These are phyloP conservation scores for Aphrocallistes beatrix DNA, from an alignment of 37 sponge, comb jelly and placozoan genomes.

Conservation along the genomic window DNA sequence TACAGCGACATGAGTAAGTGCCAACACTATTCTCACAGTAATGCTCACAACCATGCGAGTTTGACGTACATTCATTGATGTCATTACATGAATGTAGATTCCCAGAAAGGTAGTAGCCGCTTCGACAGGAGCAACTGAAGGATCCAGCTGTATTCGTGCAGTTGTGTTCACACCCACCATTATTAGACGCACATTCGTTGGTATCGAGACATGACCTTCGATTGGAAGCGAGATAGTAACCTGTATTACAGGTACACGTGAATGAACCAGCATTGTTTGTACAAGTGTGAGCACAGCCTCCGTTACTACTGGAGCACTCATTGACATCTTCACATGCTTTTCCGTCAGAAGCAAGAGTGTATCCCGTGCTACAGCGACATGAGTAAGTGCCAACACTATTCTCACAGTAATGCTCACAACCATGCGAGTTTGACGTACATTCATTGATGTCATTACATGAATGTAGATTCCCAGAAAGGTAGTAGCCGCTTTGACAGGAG, in stretches of 20 bases:
- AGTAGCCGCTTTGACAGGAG: too few relatives aligned
- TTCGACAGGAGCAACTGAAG: background rate
- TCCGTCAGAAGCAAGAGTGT: background rate
- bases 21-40: slow-evolving; percentile 34
- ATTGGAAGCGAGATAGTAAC: background rate
- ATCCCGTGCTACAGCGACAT: slow-evolving; percentile 11
- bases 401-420: slow-evolving; percentile 7
- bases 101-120: background rate
- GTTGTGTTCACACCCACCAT: background rate
- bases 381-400: background rate
- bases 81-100: slow-evolving; percentile 16
- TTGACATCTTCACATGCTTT: background rate
- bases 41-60: slow-evolving; percentile 33
- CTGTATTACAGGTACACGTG: slow-evolving; percentile 4
- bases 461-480: too few relatives aligned
- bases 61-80: slow-evolving; percentile 35
- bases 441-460: background rate
- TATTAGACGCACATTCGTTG: background rate
- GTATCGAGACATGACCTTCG: background rate
- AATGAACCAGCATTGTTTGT: background rate
- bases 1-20: slow-evolving; percentile 30
- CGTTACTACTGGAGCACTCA: background rate
- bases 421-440: background rate
- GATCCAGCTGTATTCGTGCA: slow-evolving; percentile 5
- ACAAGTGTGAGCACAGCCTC: background rate